Conservation (phyloP, 1,140 invertebrate species). For the Drosophila subpulchrella region DNA sequence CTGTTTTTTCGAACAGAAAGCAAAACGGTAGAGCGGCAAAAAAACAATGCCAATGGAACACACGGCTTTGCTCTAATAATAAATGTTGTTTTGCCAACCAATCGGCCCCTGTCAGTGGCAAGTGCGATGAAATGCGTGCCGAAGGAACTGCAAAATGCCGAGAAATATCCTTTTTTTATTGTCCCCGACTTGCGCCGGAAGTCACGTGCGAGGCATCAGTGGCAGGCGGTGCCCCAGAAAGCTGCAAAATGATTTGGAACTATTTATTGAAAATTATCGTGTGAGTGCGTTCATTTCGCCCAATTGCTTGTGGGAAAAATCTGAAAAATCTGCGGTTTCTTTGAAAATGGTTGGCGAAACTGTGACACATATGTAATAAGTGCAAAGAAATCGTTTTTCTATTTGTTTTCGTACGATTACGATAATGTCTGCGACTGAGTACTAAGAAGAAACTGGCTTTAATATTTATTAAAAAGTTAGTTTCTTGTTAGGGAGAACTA, state of each 20-base stretch:
- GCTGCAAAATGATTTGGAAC: slow-evolving; percentile 74
- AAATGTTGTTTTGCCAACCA: slow-evolving; percentile 54
- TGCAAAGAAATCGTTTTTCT: slow-evolving; percentile 43
- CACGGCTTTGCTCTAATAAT: slow-evolving; percentile 43
- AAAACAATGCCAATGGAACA: not conserved
- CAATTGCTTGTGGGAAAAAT: slow-evolving; percentile 27
- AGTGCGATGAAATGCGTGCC: slow-evolving; percentile 40
- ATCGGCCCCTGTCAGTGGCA: slow-evolving; percentile 42
- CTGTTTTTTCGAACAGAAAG: no score
- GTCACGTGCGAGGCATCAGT: slow-evolving; percentile 76
- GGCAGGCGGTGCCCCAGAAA: slow-evolving; percentile 67
- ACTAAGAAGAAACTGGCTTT: slow-evolving; percentile 8
- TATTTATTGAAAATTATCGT: slow-evolving; percentile 82
- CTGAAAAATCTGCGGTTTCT: slow-evolving; percentile 7
- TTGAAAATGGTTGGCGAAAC: slow-evolving; percentile 40
- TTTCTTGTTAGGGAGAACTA: no score
- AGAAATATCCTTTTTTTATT: slow-evolving; percentile 55
- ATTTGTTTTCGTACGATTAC: slow-evolving; percentile 22
- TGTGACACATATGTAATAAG: slow-evolving; percentile 57
- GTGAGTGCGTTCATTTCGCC: slow-evolving; percentile 33
- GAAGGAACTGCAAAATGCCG: slow-evolving; percentile 38
- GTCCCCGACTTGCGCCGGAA: slow-evolving; percentile 62
- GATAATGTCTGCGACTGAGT: not conserved
- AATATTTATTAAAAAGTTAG: not conserved
- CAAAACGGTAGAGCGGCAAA: not conserved